Evolutionary conservation across 1,140 invertebrate genomes (phyloP), one percentile per base, ranked within the genome.

Genomic region (Zaprionus ghesquierei): DNA sequence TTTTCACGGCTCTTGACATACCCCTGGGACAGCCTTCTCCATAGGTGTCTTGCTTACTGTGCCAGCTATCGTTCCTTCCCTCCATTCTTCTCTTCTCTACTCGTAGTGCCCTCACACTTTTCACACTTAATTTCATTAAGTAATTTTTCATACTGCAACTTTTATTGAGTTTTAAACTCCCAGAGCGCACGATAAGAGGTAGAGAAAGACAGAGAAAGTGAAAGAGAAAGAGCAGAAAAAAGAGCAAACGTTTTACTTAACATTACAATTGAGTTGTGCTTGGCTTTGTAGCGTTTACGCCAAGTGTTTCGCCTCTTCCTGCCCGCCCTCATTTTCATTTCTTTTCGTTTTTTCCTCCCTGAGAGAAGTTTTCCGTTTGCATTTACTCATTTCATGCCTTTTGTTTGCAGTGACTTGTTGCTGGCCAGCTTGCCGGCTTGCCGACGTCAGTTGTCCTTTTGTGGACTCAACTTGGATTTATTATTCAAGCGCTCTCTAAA

Each of bases 91-190:
- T 49, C 18, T 12, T 33, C 49, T 13, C 20, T 49, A 23, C 27
- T 31, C 44, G 25, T 22, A 18, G 6, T 33, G 46, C 53, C 50
- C 61, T 73, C 62, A 63, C 41, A 84, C 76, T 77, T 89, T 82
- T 87, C 69, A 72, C 84, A 89, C 79, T 84, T 87, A 87, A 87
- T 87, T 87, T 87, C 84, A 87, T 87, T 87, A 87, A 84, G 84
- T 80, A 84, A 87, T 89, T 76, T 84, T 89, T 87, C 77, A 87
- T 87, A 75, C 60, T 60, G 84, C 69, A 80, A 76, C 77, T 84
- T 89, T 89, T 84, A 89, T 89, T 89, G 80, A 80, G 77, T 89
- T 89, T 80, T 80, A 69, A 89, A 74, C 79, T 65, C 64, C 68
- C 80, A 50, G 64, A 77, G 68, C 63, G 73, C 53, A 69, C 69